These are phyloP conservation scores for Brachionus rubens DNA, from an alignment of 1,140 invertebrate species.

Conservation along the genomic window DNA sequence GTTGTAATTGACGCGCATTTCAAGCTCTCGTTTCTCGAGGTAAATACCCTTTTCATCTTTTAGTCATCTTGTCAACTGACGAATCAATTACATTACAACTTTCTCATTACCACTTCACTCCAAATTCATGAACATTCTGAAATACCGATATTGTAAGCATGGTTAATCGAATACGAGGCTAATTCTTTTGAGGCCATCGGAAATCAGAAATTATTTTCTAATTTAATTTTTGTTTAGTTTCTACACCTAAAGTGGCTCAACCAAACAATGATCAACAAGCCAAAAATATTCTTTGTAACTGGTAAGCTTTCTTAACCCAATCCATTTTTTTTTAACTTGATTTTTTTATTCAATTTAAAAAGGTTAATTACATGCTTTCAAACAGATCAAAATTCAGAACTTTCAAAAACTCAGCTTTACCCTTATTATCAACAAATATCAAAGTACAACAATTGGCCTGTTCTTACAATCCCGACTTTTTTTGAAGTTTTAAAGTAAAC, in stretches of 20 bases:
- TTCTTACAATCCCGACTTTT: conserved; percentile 32
- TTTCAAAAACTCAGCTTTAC: conserved; percentile 42
- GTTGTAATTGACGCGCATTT: too few relatives aligned
- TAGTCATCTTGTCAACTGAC: too few relatives aligned
- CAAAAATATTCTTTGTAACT: conserved; percentile 21
- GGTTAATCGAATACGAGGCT: too few relatives aligned
- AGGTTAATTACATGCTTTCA: conserved; percentile 44
- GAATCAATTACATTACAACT: too few relatives aligned
- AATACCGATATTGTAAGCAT: too few relatives aligned
- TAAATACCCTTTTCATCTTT: too few relatives aligned
- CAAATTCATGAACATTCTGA: too few relatives aligned
- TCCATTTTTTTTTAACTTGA: neutral
- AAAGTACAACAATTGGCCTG: conserved; percentile 34
- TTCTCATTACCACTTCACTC: too few relatives aligned
- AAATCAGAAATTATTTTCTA: too few relatives aligned
- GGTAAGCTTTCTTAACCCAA: neutral
- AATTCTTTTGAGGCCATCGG: too few relatives aligned
- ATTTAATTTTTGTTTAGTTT: neutral
- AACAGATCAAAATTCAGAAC: conserved; percentile 32
- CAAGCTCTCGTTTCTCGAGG: too few relatives aligned
- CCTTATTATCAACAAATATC: conserved; percentile 46
- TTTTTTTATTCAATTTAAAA: neutral
- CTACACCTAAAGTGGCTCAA: neutral
- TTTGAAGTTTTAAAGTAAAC: conserved; percentile 42
- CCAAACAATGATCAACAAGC: conserved; percentile 28